Base-by-base conservation (phyloP, 2,113 vertebrate species). In the Thinocorus orbignyianus region DNA sequence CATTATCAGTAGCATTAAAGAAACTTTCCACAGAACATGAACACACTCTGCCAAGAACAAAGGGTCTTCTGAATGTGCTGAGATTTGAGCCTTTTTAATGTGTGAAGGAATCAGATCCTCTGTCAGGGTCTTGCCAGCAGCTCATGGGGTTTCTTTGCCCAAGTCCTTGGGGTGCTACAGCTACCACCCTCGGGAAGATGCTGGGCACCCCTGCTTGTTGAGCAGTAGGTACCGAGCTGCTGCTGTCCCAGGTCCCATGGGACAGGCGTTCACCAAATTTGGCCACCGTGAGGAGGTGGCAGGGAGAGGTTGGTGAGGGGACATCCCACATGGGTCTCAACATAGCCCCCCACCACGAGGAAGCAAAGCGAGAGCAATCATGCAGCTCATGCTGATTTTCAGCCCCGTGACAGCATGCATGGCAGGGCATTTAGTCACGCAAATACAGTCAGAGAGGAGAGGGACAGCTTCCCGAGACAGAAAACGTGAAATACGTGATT, bases 251-350 rank as follows among this genome's bases (percentile, higher is more conserved):
- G 77, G 65, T 84, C 92, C 84, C 16, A 22, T 23, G 52, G 39
- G 42, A 51, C 62, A 88, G 58, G 49, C 60, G 37, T 95, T 86
- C 70, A 89, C 94, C 65, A 95, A 54, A 97, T 96, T 39, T 65
- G 90, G 62, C 55, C 41, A 22, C 61, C 4, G 8, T 87, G 86
- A 95, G 62, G 82, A 86, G 92, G 71, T 1, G 1, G 10, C 65
- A 94, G 84, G 88, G 90, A 96, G 73, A 52, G 46, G 33, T 68
- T 68, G 48, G 16, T n/a, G 15, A 70, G 68, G 92, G 94, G 85
- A 95, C 51, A 95, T 92, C 88, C 89, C 68, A 54, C 26, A 11
- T 0, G 0, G 8, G n/a, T 41, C 33, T 77, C 77, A 54, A 30
- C 12, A 25, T 35, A 11, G 10, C 2, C 20, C 17, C 54, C 6